Base-by-base conservation (phyloP, 2,113 vertebrate genomes). In the Scomber japonicus region DNA sequence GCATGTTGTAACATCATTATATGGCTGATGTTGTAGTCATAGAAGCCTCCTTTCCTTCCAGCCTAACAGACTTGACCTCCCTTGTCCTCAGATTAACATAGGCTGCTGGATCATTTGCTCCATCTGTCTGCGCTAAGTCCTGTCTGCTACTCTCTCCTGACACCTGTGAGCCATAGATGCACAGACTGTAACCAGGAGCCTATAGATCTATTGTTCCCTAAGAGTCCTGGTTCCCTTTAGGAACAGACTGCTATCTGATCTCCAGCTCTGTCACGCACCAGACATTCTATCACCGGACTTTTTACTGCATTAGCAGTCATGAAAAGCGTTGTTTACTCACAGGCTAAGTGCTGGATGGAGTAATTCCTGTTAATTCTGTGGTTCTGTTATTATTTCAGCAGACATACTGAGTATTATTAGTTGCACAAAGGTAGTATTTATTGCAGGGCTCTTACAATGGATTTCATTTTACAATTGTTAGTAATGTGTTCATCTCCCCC, bases 181-280 rank as follows among this genome's bases (percentile, higher is more conserved):
- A 60, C 73, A 61, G 59, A 50, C 62, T 3, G 55, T 71, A 73
- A 60, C 16, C 14, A 54, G 45, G 54, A 24, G 63, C 65, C 78
- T 78, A 71, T 81, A 17, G 53, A 68, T 76, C 45, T 24, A 21
- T 79, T 84, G 76, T 78, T 35, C 62, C 66, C 45, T 66, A 53
- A 40, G 55, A 56, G 56, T 53, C 21, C n/a, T 12, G 56, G 3
- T 55, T 53, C 48, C 27, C 67, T 46, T 71, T 14, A 63, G 57
- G 71, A 35, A 46, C 35, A 10, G 44, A 45, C 49, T 14, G 86
- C 40, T n/a, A 78, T 45, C 69, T 62, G 89, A 86, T 88, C 81
- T 79, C 5, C 16, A 45, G 24, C 77, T 82, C 88, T 79, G 75
- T 86, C 61, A 56, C 40, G 3, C 46, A 77, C 61, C 77, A 80